Conservation (phyloP, 2,797 vertebrate species). For the Poliocrania exsul region DNA sequence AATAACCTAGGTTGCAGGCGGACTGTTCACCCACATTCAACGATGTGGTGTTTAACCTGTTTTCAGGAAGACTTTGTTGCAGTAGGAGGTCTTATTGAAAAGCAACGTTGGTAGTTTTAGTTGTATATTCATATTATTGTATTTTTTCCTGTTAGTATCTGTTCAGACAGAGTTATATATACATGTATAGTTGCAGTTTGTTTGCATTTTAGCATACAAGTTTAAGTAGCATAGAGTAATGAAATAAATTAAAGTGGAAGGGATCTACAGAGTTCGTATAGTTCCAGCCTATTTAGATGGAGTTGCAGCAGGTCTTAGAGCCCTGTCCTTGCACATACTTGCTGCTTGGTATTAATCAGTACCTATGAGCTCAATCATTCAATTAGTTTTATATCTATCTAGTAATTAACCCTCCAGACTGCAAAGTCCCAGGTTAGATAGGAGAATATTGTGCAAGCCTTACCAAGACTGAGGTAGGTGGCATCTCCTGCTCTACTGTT, state of each 20-base stretch:
- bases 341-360: background rate
- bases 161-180: background rate
- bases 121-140: background rate
- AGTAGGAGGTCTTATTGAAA: background rate
- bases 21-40: background rate
- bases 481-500: background rate
- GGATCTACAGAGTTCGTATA: background rate
- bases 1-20: background rate
- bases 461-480: background rate
- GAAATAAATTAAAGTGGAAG: background rate
- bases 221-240: background rate
- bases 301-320: background rate
- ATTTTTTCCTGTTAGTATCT: background rate
- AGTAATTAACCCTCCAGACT: background rate
- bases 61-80: background rate
- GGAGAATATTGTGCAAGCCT: background rate
- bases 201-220: background rate
- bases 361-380: background rate
- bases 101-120: background rate
- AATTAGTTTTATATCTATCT: background rate
- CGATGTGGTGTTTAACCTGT: background rate
- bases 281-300: background rate
- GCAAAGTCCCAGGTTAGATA: background rate
- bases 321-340: background rate
- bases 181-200: background rate